These are phyloP conservation scores for Leptatherina wallacei DNA, from an alignment of 2,797 vertebrate genomes.

Conservation along the genomic window DNA sequence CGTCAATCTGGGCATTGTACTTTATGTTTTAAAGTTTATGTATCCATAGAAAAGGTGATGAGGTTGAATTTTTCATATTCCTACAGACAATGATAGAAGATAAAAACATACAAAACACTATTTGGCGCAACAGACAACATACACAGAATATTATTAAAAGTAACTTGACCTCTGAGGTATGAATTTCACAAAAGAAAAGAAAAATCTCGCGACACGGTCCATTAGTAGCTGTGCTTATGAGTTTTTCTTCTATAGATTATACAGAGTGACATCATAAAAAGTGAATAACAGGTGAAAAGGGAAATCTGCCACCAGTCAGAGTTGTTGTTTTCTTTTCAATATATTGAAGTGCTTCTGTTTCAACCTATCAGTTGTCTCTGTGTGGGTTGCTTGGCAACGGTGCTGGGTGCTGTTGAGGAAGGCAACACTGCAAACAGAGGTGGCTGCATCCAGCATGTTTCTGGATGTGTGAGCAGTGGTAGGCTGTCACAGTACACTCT, in stretches of 20 bases:
- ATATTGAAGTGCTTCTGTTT: slow-evolving; percentile 51
- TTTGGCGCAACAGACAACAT: background rate
- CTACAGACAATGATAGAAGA: background rate
- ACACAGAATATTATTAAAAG: background rate
- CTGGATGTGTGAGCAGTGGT: slow-evolving; percentile 62
- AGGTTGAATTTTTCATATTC: background rate
- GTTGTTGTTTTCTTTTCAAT: slow-evolving; percentile 26
- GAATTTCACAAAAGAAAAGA: no score
- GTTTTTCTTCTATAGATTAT: background rate
- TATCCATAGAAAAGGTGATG: background rate
- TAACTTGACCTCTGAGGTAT: background rate
- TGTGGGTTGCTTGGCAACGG: slow-evolving; percentile 82
- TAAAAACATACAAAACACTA: background rate
- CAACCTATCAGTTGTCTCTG: slow-evolving; percentile 69
- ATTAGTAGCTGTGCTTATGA: background rate
- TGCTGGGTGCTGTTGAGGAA: slow-evolving; percentile 72
- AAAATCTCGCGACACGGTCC: background rate
- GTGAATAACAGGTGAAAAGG: background rate
- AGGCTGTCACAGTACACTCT: slow-evolving; percentile 36
- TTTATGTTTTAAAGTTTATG: background rate
- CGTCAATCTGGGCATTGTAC: background rate
- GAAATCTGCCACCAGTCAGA: background rate
- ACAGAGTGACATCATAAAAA: background rate
- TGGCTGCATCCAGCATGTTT: slow-evolving; percentile 71
- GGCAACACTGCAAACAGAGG: slow-evolving; percentile 75